phyloP scores from a whole-genome alignment of 2,888 invertebrate species.

The Meliscaeva auricollis region DNA sequence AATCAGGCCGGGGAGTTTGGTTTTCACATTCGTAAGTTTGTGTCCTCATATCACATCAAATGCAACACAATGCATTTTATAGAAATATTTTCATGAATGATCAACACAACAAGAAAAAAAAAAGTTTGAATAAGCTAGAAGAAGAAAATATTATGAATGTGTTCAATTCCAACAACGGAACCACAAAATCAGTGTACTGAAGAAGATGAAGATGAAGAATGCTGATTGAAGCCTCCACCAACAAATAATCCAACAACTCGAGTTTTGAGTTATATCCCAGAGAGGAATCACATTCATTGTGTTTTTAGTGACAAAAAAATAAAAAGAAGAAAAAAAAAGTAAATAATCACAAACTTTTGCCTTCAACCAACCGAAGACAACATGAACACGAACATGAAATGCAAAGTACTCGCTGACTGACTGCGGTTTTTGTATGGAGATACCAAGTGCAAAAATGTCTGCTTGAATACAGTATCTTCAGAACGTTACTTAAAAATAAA shows the following conservation, averaged over 20 bases:
- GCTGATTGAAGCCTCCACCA: slow-evolving; percentile 35
- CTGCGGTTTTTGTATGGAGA: not conserved
- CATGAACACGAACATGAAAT: slow-evolving; percentile 61
- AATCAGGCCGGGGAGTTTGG: slow-evolving; percentile 3
- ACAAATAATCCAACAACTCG: slow-evolving; percentile 9
- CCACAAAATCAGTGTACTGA: slow-evolving; percentile 34
- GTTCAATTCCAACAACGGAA: slow-evolving; percentile 28
- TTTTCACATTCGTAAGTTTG: too few species aligned
- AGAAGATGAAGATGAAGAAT: slow-evolving; percentile 15
- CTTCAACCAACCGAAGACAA: slow-evolving; percentile 53
- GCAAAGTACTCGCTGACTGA: slow-evolving; percentile 35
- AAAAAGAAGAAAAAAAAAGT: not conserved
- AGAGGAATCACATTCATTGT: slow-evolving; percentile 34
- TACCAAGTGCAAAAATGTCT: not conserved
- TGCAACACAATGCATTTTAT: slow-evolving; percentile 45
- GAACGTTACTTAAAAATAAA: slow-evolving; percentile 57
- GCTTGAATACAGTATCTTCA: slow-evolving; percentile 13
- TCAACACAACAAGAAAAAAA: slow-evolving; percentile 7
- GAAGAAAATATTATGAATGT: slow-evolving; percentile 20
- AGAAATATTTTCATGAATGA: slow-evolving; percentile 44
- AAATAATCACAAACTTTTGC: slow-evolving; percentile 23
- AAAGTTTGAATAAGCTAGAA: slow-evolving; percentile 41
- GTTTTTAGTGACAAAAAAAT: slow-evolving; percentile 13
- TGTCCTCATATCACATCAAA: slow-evolving; percentile 40
- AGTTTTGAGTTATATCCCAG: not conserved